Evolutionary conservation across 2,888 invertebrate genomes (phyloP).

Genomic region (Drosophila longiperda): DNA sequence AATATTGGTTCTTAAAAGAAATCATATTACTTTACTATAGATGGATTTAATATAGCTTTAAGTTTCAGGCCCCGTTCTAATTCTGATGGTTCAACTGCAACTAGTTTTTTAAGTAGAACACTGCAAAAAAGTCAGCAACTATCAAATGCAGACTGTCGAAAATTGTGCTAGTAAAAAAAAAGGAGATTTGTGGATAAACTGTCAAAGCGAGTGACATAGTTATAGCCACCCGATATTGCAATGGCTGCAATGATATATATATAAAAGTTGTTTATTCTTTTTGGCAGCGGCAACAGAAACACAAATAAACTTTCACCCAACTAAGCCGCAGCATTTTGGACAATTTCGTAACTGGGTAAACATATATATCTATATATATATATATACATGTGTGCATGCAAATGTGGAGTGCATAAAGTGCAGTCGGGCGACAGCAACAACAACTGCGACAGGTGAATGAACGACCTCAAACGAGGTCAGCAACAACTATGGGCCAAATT

Average conservation of each 20-base stretch:
- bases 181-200: neutral
- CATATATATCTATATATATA: constrained; percentile 39
- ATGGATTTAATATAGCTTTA: neutral
- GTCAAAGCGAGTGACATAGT: constrained; percentile 3
- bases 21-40: neutral
- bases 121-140: neutral
- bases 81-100: neutral
- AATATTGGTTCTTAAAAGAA: neutral
- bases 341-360: constrained; percentile 81
- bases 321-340: constrained; percentile 79
- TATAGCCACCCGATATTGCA: constrained; percentile 3
- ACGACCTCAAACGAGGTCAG: constrained; percentile 83
- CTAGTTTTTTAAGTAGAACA: neutral
- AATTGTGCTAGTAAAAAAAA: neutral
- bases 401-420: constrained; percentile 78
- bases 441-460: constrained; percentile 77
- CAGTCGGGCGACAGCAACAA: constrained; percentile 51
- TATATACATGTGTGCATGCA: constrained; percentile 55
- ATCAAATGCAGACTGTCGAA: neutral
- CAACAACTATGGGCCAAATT: constrained; percentile 59
- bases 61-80: neutral
- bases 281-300: constrained; percentile 29
- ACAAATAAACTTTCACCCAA: constrained; percentile 74
- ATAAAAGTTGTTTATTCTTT: constrained; percentile 46
- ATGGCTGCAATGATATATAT: constrained; percentile 10